These are phyloP conservation scores for Lagocephalus sceleratus DNA, from an alignment of 2,797 vertebrate genomes.

Conservation along the genomic window DNA sequence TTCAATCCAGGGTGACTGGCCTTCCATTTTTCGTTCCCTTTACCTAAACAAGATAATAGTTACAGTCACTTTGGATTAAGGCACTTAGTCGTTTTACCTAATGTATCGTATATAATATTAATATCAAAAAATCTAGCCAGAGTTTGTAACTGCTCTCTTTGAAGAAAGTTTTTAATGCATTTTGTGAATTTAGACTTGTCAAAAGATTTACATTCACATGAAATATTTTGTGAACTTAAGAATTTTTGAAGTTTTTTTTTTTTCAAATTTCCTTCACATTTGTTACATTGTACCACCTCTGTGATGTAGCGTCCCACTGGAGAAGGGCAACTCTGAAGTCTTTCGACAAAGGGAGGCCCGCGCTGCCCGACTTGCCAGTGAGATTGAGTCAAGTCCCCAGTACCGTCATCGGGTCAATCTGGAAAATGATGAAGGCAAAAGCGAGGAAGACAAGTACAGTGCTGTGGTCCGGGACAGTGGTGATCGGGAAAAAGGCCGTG, in stretches of 20 bases:
- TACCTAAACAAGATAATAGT: too few relatives aligned
- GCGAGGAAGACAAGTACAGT: constrained; percentile 88
- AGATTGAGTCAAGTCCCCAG: constrained; percentile 90
- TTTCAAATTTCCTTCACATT: not conserved
- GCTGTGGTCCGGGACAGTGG: constrained; percentile 78
- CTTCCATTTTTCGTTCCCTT: too few relatives aligned
- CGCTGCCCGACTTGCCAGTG: constrained; percentile 83
- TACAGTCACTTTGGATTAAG: too few relatives aligned
- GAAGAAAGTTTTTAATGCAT: too few relatives aligned
- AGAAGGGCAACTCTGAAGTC: constrained; percentile 84
- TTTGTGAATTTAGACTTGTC: too few relatives aligned
- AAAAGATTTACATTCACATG: too few relatives aligned
- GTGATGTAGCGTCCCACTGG: constrained; percentile 80
- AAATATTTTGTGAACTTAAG: not conserved
- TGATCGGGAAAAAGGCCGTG: constrained; percentile 63
- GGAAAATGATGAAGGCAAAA: constrained; percentile 89
- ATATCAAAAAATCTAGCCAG: too few relatives aligned
- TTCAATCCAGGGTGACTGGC: too few relatives aligned
- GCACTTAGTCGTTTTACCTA: too few relatives aligned
- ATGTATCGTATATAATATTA: too few relatives aligned
- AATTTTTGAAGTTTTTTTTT: not conserved
- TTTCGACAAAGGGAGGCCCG: constrained; percentile 87
- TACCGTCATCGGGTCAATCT: constrained; percentile 83
- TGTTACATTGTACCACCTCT: not conserved
- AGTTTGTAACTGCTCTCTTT: too few relatives aligned